phyloP scores from a whole-genome alignment of 2,888 invertebrate genomes.

The Stenoptilia bipunctidactyla region DNA sequence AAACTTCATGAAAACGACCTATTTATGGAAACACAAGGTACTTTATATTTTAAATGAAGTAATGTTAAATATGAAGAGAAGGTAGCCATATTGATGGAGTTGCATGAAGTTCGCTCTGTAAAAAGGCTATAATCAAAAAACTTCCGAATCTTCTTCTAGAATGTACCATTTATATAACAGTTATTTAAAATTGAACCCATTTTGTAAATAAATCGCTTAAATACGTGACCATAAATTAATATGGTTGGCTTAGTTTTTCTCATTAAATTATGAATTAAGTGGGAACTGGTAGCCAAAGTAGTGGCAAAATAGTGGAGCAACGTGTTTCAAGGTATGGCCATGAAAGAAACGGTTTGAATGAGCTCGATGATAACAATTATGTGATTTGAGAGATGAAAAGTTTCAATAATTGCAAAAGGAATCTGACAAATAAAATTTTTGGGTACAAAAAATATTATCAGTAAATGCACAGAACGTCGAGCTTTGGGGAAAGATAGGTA shows the following conservation, averaged over 20 bases:
- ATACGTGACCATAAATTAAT: neutral
- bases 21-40: constrained; percentile 8
- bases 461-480: too few relatives aligned
- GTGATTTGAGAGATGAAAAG: neutral
- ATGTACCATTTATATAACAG: too few relatives aligned
- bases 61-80: neutral
- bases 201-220: neutral
- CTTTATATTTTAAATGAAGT: neutral
- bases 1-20: constrained; percentile 14
- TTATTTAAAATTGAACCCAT: too few relatives aligned
- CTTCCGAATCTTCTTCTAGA: too few relatives aligned
- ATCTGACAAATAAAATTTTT: neutral
- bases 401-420: neutral
- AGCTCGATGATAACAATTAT: neutral
- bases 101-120: too few relatives aligned
- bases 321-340: too few relatives aligned
- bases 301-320: neutral
- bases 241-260: neutral
- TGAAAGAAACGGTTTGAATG: neutral
- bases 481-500: too few relatives aligned
- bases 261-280: neutral
- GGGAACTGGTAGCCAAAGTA: neutral
- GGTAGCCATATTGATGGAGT: too few relatives aligned
- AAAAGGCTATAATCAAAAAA: too few relatives aligned
- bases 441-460: neutral